Percentiles rank a stretch among this genome's conserved stretches.
These are phyloP conservation scores for Hemicentrotus pulcherrimus DNA, from an alignment of 35 echinoderm and acorn worm genomes.

Conservation along the genomic window DNA sequence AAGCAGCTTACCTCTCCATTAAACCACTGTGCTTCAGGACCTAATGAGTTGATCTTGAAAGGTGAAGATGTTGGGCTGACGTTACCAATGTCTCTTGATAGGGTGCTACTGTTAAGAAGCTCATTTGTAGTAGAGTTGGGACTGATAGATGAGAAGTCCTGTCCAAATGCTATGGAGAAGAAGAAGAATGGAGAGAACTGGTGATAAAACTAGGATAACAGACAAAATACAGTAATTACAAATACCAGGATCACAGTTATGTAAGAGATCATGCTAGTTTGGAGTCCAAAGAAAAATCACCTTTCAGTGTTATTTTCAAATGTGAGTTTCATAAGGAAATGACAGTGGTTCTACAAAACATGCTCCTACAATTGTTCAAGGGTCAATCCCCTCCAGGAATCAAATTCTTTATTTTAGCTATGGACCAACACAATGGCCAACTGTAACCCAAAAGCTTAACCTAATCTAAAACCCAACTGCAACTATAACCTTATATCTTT, in stretches of 20 bases:
- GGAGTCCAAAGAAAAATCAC: no score
- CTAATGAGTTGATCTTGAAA: conserved; percentile 74
- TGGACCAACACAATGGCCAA: no score
- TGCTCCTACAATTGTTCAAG: no score
- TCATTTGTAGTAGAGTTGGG: conserved; percentile 35
- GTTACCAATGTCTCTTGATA: conserved; percentile 44
- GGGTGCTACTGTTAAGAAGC: conserved; percentile 26
- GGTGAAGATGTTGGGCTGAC: conserved; percentile 51
- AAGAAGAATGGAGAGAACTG: not conserved
- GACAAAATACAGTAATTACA: not conserved
- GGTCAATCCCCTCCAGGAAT: no score
- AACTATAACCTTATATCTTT: no score
- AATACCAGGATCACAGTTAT: not conserved
- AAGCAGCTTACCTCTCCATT: conserved; percentile 79
- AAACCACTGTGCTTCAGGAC: conserved; percentile 69
- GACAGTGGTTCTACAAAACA: no score
- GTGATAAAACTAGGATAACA: no score
- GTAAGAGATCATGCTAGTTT: not conserved
- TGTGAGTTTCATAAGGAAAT: no score
- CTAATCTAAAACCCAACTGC: no score
- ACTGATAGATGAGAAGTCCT: conserved; percentile 20
- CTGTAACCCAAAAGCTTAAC: no score
- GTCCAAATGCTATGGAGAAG: conserved; percentile 33
- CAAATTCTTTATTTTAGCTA: no score
- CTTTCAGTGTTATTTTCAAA: no score